Evolutionary conservation across 2,797 vertebrate genomes (phyloP).

Genomic region (Danio jaintianensis): DNA sequence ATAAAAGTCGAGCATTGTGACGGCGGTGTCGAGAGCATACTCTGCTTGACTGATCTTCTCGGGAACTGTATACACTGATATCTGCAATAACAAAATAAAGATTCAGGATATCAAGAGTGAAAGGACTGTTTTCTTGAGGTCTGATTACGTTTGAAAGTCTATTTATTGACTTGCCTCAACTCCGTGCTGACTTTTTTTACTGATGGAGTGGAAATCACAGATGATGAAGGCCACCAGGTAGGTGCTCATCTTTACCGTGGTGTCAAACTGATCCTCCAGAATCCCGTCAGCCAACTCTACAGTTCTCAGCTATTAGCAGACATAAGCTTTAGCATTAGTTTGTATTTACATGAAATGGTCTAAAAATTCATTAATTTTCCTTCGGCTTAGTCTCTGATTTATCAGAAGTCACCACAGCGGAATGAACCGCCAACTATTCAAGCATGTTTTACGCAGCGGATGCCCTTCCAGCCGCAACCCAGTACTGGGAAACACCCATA

Average conservation of each 20-base stretch:
- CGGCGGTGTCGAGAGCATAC: slow-evolving; percentile 86
- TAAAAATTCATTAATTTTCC: too few relatives aligned
- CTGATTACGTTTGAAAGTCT: neutral
- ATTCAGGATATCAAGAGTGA: slow-evolving; percentile 1
- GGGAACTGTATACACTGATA: slow-evolving; percentile 86
- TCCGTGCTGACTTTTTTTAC: slow-evolving; percentile 83
- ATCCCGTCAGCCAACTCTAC: slow-evolving; percentile 78
- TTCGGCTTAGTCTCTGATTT: too few relatives aligned
- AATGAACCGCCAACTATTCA: too few relatives aligned
- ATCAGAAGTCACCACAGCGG: too few relatives aligned
- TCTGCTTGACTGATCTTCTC: slow-evolving; percentile 88
- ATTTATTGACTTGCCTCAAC: slow-evolving; percentile 80
- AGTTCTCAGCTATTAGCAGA: slow-evolving; percentile 80
- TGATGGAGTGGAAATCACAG: slow-evolving; percentile 90
- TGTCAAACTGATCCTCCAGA: slow-evolving; percentile 89
- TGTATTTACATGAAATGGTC: neutral
- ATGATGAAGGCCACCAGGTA: slow-evolving; percentile 93
- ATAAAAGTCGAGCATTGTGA: slow-evolving; percentile 90
- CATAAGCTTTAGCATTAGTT: neutral
- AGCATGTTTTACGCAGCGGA: too few relatives aligned
- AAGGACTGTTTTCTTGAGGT: neutral
- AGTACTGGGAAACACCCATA: too few relatives aligned
- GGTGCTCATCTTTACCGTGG: slow-evolving; percentile 92
- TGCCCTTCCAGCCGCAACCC: too few relatives aligned
- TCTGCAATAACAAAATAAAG: slow-evolving; percentile 70